These are phyloP conservation scores for Alces alces DNA, from an alignment of 2,113 vertebrate species.

Conservation along the genomic window DNA sequence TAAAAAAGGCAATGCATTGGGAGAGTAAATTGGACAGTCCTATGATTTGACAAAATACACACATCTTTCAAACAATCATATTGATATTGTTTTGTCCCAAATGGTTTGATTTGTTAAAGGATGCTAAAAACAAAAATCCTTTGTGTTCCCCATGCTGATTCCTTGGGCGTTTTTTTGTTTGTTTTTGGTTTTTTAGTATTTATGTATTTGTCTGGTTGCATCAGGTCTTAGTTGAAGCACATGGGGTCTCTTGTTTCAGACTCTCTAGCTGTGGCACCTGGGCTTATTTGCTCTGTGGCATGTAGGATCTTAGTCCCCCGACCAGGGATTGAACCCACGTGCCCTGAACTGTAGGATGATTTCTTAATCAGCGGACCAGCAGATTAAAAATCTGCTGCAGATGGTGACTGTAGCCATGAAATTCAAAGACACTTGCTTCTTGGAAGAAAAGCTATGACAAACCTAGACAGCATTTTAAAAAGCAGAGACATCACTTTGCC, in stretches of 20 bases:
- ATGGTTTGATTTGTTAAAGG: background rate
- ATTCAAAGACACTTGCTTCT: no score
- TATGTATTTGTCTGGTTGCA: background rate
- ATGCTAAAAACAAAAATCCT: background rate
- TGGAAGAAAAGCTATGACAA: no score
- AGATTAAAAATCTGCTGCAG: background rate
- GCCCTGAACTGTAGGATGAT: background rate
- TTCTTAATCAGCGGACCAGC: background rate
- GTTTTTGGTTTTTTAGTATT: background rate
- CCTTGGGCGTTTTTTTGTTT: background rate
- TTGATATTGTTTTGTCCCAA: background rate
- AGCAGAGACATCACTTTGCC: no score
- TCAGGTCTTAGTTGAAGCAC: background rate
- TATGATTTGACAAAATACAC: background rate
- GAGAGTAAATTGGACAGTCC: background rate
- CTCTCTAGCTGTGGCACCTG: background rate
- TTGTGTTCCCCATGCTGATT: no score
- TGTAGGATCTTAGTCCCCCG: background rate
- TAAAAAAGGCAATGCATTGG: background rate
- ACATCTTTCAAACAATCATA: background rate
- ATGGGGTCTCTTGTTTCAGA: background rate
- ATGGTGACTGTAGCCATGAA: no score
- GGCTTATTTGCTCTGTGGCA: background rate
- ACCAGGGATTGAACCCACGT: background rate
- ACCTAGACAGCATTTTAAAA: no score